Percentiles rank a stretch among this genome's conserved stretches.
These are phyloP conservation scores for Spodoptera frugiperda DNA, from an alignment of 1,140 invertebrate species.

Conservation along the genomic window DNA sequence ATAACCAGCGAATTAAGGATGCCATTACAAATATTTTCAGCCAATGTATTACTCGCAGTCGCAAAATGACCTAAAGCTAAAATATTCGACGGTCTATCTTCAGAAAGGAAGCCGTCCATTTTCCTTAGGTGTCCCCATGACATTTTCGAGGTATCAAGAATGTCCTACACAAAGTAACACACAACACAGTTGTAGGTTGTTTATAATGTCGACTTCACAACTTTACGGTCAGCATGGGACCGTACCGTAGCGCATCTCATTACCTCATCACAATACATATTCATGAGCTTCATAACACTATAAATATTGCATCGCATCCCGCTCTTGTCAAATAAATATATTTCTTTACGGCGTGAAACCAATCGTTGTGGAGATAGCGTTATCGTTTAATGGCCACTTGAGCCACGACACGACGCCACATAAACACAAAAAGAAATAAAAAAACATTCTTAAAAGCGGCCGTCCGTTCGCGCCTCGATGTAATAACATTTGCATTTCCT, in stretches of 20 bases:
- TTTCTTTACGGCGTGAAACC: conserved; percentile 70
- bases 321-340: conserved; percentile 43
- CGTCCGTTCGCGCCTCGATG: conserved; percentile 69
- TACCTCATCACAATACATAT: conserved; percentile 18
- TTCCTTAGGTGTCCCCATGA: no score
- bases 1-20: conserved; percentile 27
- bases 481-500: conserved; percentile 74
- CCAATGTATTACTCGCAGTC: background rate
- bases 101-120: no score
- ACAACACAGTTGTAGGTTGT: background rate
- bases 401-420: conserved; percentile 59
- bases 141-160: background rate
- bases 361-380: conserved; percentile 72
- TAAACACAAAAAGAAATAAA: conserved; percentile 64
- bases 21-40: conserved; percentile 22
- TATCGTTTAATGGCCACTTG: conserved; percentile 78
- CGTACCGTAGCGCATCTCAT: background rate
- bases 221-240: background rate
- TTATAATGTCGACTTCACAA: conserved; percentile 9
- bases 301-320: conserved; percentile 39
- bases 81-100: background rate
- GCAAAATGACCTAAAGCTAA: no score
- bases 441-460: conserved; percentile 64
- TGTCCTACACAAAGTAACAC: background rate
- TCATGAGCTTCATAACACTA: conserved; percentile 18